A percentile compares a stretch with the other conserved stretches of the same genome.
These are phyloP conservation scores for Drosophila parabipectinata DNA, from an alignment of 1,140 invertebrate genomes.

Conservation along the genomic window DNA sequence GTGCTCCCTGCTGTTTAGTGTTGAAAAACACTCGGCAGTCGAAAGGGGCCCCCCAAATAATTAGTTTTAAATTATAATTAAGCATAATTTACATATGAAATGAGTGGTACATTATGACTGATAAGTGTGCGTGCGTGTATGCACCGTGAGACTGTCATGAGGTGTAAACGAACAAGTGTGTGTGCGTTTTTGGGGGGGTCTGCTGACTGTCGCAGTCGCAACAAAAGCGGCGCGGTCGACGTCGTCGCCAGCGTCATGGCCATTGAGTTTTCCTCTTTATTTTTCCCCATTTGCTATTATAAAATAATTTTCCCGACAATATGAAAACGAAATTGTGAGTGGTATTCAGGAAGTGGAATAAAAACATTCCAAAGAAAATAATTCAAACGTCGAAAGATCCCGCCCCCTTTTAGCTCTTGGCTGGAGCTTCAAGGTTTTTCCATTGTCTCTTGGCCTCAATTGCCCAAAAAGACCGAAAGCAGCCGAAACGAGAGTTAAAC, in stretches of 20 bases:
- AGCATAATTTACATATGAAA: slow-evolving; percentile 67
- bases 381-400: slow-evolving; percentile 6
- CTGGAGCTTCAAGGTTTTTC: slow-evolving; percentile 34
- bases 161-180: slow-evolving; percentile 9
- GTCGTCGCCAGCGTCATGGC: slow-evolving; percentile 84
- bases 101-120: slow-evolving; percentile 40
- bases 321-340: slow-evolving; percentile 52
- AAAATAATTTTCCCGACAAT: slow-evolving; percentile 44
- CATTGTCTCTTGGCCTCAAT: slow-evolving; percentile 56
- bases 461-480: slow-evolving; percentile 50
- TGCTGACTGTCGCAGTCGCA: slow-evolving; percentile 61
- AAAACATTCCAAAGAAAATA: slow-evolving; percentile 1
- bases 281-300: slow-evolving; percentile 36
- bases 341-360: slow-evolving; percentile 53
- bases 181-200: slow-evolving; percentile 37
- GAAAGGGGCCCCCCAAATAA: slow-evolving; percentile 52
- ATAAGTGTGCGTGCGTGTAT: slow-evolving; percentile 21
- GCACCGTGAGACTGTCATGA: slow-evolving; percentile 13
- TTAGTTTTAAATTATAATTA: slow-evolving; percentile 75
- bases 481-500: slow-evolving; percentile 27
- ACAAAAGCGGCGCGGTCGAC: slow-evolving; percentile 54
- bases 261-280: slow-evolving; percentile 75
- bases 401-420: slow-evolving; percentile 15
- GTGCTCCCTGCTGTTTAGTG: slow-evolving; percentile 51
- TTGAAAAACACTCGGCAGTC: slow-evolving; percentile 55